phyloP scores from a whole-genome alignment of 2,113 vertebrate species.

The Dendropsophus ebraccatus region DNA sequence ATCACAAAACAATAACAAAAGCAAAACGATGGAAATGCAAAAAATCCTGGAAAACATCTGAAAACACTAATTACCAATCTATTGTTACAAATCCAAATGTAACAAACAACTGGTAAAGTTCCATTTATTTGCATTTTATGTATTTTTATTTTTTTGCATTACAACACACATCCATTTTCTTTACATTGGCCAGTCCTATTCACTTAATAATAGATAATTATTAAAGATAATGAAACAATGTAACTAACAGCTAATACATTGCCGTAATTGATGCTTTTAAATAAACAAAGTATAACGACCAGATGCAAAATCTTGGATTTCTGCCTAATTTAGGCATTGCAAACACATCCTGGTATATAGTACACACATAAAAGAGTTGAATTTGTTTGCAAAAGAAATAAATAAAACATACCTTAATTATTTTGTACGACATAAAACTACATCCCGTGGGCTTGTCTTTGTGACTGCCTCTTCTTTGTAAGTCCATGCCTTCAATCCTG shows the following conservation, averaged over 20 bases:
- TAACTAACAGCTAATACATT: background rate
- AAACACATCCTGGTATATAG: background rate
- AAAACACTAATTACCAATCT: background rate
- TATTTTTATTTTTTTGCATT: background rate
- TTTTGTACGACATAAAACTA: conserved; percentile 73
- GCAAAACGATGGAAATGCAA: background rate
- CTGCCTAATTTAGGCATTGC: background rate
- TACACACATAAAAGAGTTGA: background rate
- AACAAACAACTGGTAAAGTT: background rate
- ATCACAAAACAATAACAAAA: background rate
- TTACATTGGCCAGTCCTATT: background rate
- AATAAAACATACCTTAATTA: conserved; percentile 66
- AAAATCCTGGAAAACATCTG: background rate
- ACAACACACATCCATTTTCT: background rate
- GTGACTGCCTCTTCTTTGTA: conserved; percentile 68
- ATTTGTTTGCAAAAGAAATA: background rate
- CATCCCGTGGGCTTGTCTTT: conserved; percentile 72
- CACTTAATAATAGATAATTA: background rate
- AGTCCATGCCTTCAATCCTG: conserved; percentile 68
- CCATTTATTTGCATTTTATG: background rate
- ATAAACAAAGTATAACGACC: background rate
- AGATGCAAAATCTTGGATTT: background rate
- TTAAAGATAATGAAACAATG: background rate
- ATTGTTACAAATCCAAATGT: background rate
- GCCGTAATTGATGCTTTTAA: background rate